Percentiles rank a stretch among this genome's conserved stretches.
Evolutionary conservation across 2,888 invertebrate species (phyloP).

Genomic region (Geotrupes spiniger): DNA sequence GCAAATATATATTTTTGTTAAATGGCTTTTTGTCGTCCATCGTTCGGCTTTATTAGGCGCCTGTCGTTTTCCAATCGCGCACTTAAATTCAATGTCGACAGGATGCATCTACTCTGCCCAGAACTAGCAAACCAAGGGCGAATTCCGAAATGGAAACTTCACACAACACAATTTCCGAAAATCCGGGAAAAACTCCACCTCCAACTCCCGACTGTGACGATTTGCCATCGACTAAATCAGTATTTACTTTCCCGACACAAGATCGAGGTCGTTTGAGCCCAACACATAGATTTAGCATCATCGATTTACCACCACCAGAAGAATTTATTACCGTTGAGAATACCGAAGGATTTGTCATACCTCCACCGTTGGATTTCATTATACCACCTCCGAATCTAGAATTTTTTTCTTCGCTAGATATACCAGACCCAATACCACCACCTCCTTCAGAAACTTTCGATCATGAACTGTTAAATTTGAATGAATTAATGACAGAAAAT

Average conservation of each 20-base stretch:
- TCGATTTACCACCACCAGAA: conserved; percentile 19
- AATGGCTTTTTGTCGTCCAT: conserved; percentile 30
- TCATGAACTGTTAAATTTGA: neutral
- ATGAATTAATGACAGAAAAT: conserved; percentile 1
- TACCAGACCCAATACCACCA: conserved; percentile 9
- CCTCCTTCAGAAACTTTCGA: conserved; percentile 7
- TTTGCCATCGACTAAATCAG: neutral
- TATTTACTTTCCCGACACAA: neutral
- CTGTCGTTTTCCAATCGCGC: neutral
- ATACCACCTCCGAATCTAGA: conserved; percentile 7
- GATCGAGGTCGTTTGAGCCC: neutral
- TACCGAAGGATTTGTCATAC: conserved; percentile 12
- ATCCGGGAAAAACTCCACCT: conserved; percentile 16
- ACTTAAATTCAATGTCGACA: conserved; percentile 27
- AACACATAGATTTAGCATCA: conserved; percentile 8
- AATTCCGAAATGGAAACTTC: conserved; percentile 34
- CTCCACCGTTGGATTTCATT: conserved; percentile 24
- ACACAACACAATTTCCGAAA: conserved; percentile 12
- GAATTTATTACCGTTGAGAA: neutral
- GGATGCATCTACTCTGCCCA: conserved; percentile 42
- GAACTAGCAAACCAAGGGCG: conserved; percentile 33
- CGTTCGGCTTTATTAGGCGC: conserved; percentile 1
- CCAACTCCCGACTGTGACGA: conserved; percentile 19
- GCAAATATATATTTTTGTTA: conserved; percentile 46
- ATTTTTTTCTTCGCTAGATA: neutral